These are phyloP conservation scores for Pristionchus arcanus DNA, from an alignment of 2,888 invertebrate species.

Conservation along the genomic window DNA sequence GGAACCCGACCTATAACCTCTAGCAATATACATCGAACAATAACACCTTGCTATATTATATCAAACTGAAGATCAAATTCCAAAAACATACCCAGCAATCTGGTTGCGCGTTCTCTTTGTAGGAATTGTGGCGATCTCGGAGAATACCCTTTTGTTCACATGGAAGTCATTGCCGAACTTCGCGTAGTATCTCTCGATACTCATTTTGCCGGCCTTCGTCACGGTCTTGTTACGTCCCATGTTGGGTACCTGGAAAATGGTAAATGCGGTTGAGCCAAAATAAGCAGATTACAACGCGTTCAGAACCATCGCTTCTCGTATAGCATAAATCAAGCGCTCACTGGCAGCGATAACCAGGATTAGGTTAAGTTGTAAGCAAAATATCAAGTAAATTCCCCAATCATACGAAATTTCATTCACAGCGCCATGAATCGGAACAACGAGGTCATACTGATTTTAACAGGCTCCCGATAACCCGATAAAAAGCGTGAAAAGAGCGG, in stretches of 20 bases:
- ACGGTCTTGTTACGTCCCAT: slow-evolving; percentile 99
- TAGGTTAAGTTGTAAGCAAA: background rate
- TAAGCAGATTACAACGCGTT: background rate
- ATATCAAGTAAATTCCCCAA: background rate
- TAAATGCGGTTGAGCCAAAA: background rate
- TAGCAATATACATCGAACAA: no score
- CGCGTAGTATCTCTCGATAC: slow-evolving; percentile 99
- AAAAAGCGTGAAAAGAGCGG: background rate
- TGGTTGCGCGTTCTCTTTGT: slow-evolving; percentile 97
- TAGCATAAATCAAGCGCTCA: no score
- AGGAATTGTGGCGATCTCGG: slow-evolving; percentile 99
- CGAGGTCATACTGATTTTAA: background rate
- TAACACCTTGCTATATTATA: no score
- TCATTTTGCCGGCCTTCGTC: slow-evolving; percentile 98
- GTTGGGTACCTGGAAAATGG: slow-evolving; percentile 44
- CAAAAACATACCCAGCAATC: slow-evolving; percentile 91
- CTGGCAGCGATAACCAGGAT: background rate
- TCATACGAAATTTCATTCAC: background rate
- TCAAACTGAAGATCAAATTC: background rate
- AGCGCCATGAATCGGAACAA: background rate
- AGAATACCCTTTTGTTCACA: slow-evolving; percentile 99
- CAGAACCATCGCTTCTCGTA: background rate
- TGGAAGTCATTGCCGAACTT: slow-evolving; percentile 97
- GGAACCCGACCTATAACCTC: no score
- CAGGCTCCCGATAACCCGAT: background rate